These are phyloP conservation scores for Saccostrea cuccullata DNA, from an alignment of 1,140 invertebrate species.

Conservation along the genomic window DNA sequence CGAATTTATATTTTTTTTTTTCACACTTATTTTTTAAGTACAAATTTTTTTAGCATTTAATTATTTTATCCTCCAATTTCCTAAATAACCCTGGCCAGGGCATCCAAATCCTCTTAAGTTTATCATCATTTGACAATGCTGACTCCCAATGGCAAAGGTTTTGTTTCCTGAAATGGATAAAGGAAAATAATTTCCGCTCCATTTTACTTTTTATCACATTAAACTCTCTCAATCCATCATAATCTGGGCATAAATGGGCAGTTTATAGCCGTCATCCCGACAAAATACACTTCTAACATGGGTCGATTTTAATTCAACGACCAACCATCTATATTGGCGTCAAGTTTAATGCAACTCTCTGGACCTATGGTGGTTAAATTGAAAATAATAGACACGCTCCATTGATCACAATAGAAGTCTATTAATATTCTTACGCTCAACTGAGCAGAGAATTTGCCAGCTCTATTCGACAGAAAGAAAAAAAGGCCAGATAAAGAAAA, in stretches of 20 bases:
- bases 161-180: conserved; percentile 14
- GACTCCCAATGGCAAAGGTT: neutral
- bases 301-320: conserved; percentile 19
- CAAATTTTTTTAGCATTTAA: too few species aligned
- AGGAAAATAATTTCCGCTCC: conserved; percentile 18
- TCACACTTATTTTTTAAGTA: too few species aligned
- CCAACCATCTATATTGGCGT: conserved; percentile 21
- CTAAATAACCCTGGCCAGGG: neutral
- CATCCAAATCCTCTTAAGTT: neutral
- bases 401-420: conserved; percentile 35
- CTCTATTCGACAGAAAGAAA: neutral
- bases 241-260: conserved; percentile 9
- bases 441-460: conserved; percentile 19
- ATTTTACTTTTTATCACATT: conserved; percentile 17
- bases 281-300: neutral
- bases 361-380: conserved; percentile 25
- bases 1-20: too few species aligned
- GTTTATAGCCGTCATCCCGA: neutral
- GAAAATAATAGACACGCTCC: conserved; percentile 35
- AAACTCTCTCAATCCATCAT: conserved; percentile 5
- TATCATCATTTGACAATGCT: neutral
- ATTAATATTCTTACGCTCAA: conserved; percentile 38
- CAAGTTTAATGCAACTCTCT: conserved; percentile 27
- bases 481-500: conserved; percentile 19
- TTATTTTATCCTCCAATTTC: neutral